phyloP scores from a whole-genome alignment of 2,888 invertebrate species.

The Drosophila pegasa region DNA sequence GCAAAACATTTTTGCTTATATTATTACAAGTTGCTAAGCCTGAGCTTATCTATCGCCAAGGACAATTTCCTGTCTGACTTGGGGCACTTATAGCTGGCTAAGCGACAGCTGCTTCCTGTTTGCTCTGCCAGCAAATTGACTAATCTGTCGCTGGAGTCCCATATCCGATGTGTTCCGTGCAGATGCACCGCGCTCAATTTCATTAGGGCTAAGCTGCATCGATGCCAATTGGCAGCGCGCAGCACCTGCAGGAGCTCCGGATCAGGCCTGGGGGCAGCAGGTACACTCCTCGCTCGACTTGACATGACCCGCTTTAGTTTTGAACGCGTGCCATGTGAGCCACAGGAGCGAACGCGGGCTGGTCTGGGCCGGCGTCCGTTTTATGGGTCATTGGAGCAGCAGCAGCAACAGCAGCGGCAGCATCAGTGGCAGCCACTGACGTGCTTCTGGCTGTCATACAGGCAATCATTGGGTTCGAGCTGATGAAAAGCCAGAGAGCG shows the following conservation, averaged over 20 bases:
- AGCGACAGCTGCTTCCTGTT: background rate
- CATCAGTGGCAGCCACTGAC: constrained; percentile 32
- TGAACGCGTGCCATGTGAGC: constrained; percentile 65
- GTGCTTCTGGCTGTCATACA: constrained; percentile 55
- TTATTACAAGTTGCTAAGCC: background rate
- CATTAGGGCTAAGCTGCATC: constrained; percentile 53
- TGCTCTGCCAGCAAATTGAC: background rate
- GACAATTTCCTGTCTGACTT: background rate
- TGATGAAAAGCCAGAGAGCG: constrained; percentile 73
- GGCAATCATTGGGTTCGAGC: constrained; percentile 62
- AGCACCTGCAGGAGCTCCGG: constrained; percentile 37
- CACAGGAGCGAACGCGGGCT: constrained; percentile 52
- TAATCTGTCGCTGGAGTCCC: constrained; percentile 17
- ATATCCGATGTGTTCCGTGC: background rate
- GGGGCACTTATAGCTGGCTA: background rate
- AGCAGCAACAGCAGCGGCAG: constrained; percentile 18
- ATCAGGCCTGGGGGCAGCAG: constrained; percentile 1
- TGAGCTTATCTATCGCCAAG: background rate
- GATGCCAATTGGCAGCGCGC: constrained; percentile 64
- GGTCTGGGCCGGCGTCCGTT: constrained; percentile 52
- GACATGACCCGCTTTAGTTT: constrained; percentile 57
- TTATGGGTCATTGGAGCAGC: constrained; percentile 75
- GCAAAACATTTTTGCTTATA: background rate
- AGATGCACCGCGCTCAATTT: constrained; percentile 43
- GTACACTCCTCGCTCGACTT: constrained; percentile 47